Conservation (phyloP, 2,113 vertebrate species). For the Neodon shergylaensis region DNA sequence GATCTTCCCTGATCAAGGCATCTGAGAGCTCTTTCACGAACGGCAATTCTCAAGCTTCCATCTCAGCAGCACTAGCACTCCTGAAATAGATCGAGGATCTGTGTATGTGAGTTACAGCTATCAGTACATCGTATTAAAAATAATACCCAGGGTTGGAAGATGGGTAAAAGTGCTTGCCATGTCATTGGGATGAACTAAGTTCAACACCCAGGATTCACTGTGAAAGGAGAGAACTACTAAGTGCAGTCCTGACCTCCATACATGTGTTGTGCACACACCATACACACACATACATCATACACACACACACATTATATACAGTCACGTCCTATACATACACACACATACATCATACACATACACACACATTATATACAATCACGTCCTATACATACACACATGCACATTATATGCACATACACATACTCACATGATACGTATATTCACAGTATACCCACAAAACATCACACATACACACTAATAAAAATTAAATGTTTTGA, state of each 20-base stretch:
- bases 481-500: background rate
- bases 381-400: background rate
- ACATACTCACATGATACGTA: background rate
- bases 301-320: too few relatives aligned
- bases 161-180: background rate
- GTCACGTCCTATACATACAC: too few relatives aligned
- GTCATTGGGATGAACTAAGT: background rate
- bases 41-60: background rate
- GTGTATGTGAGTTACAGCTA: background rate
- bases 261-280: background rate
- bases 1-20: background rate
- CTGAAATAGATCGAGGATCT: background rate
- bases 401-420: background rate
- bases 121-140: slow-evolving; percentile 27
- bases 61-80: background rate
- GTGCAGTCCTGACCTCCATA: background rate
- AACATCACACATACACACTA: background rate
- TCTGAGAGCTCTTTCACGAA: background rate
- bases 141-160: background rate
- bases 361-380: background rate
- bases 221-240: background rate
- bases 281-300: too few relatives aligned
- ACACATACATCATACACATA: background rate
- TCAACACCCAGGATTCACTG: background rate
- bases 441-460: background rate